Percentiles rank a stretch among this genome's conserved stretches.
phyloP scores from a whole-genome alignment of 2,888 invertebrate species.

The Ophonus ardosiacus region DNA sequence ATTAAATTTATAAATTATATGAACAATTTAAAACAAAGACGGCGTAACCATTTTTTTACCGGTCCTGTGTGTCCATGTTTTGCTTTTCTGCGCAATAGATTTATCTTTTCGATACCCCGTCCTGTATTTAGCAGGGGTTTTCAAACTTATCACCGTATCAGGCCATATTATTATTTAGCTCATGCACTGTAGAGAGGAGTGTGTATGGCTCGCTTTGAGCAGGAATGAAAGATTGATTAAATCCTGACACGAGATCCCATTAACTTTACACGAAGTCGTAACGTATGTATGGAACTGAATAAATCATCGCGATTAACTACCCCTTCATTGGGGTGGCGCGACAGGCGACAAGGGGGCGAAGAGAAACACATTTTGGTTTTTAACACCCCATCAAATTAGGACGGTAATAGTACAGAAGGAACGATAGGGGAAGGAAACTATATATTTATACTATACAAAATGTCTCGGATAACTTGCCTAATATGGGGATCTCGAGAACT shows the following conservation, averaged over 20 bases:
- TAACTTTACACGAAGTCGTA: conserved; percentile 48
- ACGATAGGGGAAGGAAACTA: too few species aligned
- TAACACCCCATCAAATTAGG: too few species aligned
- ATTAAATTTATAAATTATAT: too few species aligned
- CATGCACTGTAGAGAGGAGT: background rate
- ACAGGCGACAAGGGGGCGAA: background rate
- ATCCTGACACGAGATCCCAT: conserved; percentile 42
- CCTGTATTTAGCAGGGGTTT: background rate
- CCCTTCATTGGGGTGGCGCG: background rate
- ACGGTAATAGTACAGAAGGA: too few species aligned
- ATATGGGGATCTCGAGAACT: too few species aligned
- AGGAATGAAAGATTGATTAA: conserved; percentile 50
- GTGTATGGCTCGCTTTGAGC: conserved; percentile 12
- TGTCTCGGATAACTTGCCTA: too few species aligned
- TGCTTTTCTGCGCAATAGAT: too few species aligned
- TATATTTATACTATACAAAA: too few species aligned
- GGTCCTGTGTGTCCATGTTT: too few species aligned
- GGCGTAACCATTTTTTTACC: too few species aligned
- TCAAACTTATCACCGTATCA: background rate
- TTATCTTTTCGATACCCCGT: background rate
- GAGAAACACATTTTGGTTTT: too few species aligned
- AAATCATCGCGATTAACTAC: conserved; percentile 40
- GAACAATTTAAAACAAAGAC: too few species aligned
- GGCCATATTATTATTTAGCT: background rate
- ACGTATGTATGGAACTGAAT: conserved; percentile 40